A percentile compares a stretch with the other conserved stretches of the same genome.
Conservation (phyloP, 2,797 vertebrate species). For the Scolopax rusticola region DNA sequence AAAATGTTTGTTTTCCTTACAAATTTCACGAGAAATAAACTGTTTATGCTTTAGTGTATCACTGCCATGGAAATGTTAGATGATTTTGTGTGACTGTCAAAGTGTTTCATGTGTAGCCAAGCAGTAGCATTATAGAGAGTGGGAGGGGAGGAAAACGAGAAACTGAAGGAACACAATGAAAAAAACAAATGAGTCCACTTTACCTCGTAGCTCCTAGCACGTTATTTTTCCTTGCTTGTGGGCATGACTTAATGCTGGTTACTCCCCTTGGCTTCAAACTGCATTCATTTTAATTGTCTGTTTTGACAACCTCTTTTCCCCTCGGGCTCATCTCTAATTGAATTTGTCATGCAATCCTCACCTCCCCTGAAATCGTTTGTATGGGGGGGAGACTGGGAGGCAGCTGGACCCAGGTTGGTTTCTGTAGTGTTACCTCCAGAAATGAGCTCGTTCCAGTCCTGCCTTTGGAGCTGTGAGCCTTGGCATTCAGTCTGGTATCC, state of each 20-base stretch:
- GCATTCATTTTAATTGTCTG: slow-evolving; percentile 43
- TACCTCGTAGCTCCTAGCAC: slow-evolving; percentile 7
- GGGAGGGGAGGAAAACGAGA: slow-evolving; percentile 47
- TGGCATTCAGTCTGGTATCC: not conserved
- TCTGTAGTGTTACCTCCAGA: not conserved
- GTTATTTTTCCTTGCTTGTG: slow-evolving; percentile 56
- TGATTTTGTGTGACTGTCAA: slow-evolving; percentile 67
- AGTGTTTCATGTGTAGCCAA: slow-evolving; percentile 76
- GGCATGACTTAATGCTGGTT: slow-evolving; percentile 61
- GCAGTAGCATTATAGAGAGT: slow-evolving; percentile 71
- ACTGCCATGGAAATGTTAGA: slow-evolving; percentile 71
- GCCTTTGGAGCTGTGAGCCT: not conserved
- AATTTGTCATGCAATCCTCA: slow-evolving; percentile 55
- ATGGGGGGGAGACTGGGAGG: not conserved
- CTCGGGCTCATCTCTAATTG: slow-evolving; percentile 61
- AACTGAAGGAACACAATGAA: slow-evolving; percentile 32
- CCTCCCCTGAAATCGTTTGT: slow-evolving; percentile 32
- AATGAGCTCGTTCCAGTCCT: not conserved
- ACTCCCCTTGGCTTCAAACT: slow-evolving; percentile 44
- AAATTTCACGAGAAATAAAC: slow-evolving; percentile 69
- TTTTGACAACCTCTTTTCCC: slow-evolving; percentile 61
- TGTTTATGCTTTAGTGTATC: slow-evolving; percentile 65
- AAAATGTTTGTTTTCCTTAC: slow-evolving; percentile 74
- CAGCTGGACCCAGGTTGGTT: not conserved
- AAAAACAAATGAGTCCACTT: slow-evolving; percentile 20